These are phyloP conservation scores for Punctoribates punctum DNA, from an alignment of 2,888 invertebrate species.

Conservation along the genomic window DNA sequence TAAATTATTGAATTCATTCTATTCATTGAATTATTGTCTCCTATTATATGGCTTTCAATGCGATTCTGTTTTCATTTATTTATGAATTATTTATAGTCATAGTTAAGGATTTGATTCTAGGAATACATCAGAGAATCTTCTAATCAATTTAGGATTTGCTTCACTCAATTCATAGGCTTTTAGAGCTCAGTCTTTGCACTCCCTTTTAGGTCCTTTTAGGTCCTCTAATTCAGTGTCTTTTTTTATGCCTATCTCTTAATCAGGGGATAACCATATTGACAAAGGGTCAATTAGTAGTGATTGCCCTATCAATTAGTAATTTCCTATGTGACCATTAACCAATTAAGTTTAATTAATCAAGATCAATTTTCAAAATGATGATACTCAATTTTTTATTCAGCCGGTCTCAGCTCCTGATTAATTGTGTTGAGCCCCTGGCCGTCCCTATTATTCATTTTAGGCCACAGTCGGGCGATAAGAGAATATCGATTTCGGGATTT, in stretches of 20 bases:
- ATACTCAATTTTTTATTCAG: too few species aligned
- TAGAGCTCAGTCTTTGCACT: background rate
- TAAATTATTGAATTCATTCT: background rate
- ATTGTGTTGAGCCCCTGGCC: too few species aligned
- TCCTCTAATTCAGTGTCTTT: background rate
- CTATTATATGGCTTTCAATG: background rate
- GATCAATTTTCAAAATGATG: too few species aligned
- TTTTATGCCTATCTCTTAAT: slow-evolving; percentile 17
- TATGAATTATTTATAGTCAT: background rate
- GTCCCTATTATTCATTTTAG: background rate
- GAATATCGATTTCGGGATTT: slow-evolving; percentile 13
- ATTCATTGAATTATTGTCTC: slow-evolving; percentile 10
- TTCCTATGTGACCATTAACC: too few species aligned
- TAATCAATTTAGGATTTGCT: slow-evolving; percentile 17
- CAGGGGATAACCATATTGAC: too few species aligned
- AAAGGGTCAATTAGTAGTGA: too few species aligned
- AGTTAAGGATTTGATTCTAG: background rate
- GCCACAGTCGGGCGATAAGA: slow-evolving; percentile 1
- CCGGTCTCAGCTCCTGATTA: too few species aligned
- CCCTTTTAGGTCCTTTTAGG: background rate
- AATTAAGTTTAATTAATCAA: too few species aligned
- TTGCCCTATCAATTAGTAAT: too few species aligned
- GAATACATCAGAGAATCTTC: background rate
- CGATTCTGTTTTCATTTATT: background rate
- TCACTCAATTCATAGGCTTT: background rate